Evolutionary conservation across 2,888 invertebrate species (phyloP).

Genomic region (Strigamia transsilvanica): DNA sequence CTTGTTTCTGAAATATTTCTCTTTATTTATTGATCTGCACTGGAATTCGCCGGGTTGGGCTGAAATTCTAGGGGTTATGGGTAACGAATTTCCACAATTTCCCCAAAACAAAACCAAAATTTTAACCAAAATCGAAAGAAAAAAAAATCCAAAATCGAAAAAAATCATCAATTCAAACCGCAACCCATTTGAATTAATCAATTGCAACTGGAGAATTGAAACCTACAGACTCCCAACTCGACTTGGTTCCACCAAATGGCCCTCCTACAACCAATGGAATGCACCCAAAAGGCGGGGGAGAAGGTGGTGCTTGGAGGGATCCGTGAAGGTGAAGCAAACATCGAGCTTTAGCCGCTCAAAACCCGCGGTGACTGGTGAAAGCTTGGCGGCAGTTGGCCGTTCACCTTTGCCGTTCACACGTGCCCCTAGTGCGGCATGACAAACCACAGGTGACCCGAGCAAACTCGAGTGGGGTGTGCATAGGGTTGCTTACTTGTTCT

Average conservation of each 20-base stretch:
- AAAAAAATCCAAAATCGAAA: neutral
- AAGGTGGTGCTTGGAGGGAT: constrained; percentile 32
- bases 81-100: neutral
- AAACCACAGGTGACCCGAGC: neutral
- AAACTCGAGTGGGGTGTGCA: constrained; percentile 16
- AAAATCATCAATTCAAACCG: neutral
- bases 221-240: neutral
- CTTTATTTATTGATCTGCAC: constrained; percentile 2
- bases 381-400: neutral
- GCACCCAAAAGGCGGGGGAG: constrained; percentile 47
- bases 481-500: neutral
- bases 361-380: constrained; percentile 43
- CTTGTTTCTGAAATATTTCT: constrained; percentile 21
- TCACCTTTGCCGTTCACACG: constrained; percentile 23
- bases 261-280: constrained; percentile 49
- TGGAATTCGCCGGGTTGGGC: constrained; percentile 4
- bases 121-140: neutral
- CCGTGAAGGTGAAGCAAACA: constrained; percentile 49
- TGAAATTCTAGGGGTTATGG: constrained; percentile 12
- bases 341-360: constrained; percentile 34
- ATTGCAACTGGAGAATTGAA: neutral
- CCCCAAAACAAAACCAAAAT: neutral
- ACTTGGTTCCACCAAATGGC: constrained; percentile 27
- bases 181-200: neutral
- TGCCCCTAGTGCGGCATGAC: constrained; percentile 24